Conservation (phyloP, 2,113 vertebrate genomes). For the Eleginops maclovinus region DNA sequence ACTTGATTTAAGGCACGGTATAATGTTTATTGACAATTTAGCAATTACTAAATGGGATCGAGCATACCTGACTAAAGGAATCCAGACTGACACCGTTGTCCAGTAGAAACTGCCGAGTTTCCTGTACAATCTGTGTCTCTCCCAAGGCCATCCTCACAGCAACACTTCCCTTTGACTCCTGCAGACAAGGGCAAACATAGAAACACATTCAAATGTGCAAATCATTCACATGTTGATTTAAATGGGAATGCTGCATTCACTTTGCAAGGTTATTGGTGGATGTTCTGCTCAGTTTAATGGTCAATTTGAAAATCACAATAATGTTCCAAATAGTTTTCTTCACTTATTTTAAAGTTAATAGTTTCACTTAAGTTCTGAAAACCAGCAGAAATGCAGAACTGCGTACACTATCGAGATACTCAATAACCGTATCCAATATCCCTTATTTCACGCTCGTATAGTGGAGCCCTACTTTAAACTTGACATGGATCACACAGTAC, state of each 20-base stretch:
- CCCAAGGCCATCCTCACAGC: constrained; percentile 95
- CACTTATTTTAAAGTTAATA: too few species aligned
- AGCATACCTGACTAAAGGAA: constrained; percentile 94
- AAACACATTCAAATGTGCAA: neutral
- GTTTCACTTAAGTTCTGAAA: too few species aligned
- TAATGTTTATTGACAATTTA: neutral
- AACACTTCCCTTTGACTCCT: constrained; percentile 94
- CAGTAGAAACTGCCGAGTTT: constrained; percentile 92
- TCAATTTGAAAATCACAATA: too few species aligned
- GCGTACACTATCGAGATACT: too few species aligned
- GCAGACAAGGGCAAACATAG: constrained; percentile 12
- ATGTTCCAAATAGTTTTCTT: too few species aligned
- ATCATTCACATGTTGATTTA: neutral
- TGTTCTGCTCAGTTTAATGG: too few species aligned
- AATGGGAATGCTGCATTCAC: too few species aligned
- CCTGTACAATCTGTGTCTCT: constrained; percentile 96
- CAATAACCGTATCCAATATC: too few species aligned
- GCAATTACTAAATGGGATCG: neutral
- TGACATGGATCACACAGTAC: neutral
- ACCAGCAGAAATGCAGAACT: too few species aligned
- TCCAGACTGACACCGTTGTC: constrained; percentile 92
- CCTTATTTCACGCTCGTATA: too few species aligned
- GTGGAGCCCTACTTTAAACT: neutral
- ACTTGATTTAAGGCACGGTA: neutral
- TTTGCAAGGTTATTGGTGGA: too few species aligned